A percentile compares a stretch with the other conserved stretches of the same genome.
Evolutionary conservation across 2,113 vertebrate genomes (phyloP).

Genomic region (Balaeniceps rex): DNA sequence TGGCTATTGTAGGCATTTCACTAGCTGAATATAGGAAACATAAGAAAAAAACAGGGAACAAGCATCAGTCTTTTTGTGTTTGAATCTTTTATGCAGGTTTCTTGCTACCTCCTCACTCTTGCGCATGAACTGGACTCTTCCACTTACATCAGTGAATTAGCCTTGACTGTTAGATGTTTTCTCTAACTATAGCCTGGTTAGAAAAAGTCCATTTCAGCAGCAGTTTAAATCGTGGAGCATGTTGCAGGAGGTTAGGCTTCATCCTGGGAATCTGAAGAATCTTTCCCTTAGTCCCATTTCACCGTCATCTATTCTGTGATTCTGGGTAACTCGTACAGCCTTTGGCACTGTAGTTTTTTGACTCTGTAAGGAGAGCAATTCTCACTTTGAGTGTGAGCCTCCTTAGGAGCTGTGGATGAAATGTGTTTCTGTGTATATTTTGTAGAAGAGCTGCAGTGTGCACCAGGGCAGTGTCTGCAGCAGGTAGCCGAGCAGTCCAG

Average conservation of each 20-base stretch:
- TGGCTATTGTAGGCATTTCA: neutral
- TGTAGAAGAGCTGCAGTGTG: neutral
- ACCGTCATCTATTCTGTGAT: neutral
- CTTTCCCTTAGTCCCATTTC: neutral
- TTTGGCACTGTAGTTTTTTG: neutral
- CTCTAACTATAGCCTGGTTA: neutral
- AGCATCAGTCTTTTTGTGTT: neutral
- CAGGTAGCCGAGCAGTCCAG: neutral
- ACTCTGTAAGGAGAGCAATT: neutral
- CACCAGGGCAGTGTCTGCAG: neutral
- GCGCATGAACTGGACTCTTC: neutral
- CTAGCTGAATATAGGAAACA: neutral
- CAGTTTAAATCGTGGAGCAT: neutral
- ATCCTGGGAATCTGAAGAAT: neutral
- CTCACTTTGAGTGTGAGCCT: neutral
- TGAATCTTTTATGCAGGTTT: neutral
- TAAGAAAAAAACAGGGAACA: neutral
- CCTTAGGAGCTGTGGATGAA: neutral
- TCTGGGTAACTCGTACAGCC: neutral
- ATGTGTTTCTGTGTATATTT: neutral
- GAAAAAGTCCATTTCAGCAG: neutral
- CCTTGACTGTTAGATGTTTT: neutral
- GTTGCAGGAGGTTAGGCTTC: neutral
- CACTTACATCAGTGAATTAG: neutral
- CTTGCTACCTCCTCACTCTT: neutral